phyloP scores from a whole-genome alignment of 2,113 vertebrate species.

The Sceloporus tristichus region DNA sequence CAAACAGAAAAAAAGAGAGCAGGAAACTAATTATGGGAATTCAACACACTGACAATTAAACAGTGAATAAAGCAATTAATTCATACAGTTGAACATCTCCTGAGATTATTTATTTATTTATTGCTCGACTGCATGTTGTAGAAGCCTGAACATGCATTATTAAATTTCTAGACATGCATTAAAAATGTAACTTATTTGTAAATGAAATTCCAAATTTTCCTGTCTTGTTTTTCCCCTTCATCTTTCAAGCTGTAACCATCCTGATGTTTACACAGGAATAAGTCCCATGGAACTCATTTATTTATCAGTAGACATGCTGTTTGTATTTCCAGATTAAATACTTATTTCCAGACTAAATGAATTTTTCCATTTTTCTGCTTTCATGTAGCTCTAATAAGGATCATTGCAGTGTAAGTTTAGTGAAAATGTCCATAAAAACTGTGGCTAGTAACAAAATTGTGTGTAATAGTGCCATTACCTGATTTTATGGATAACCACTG shows the following conservation, averaged over 20 bases:
- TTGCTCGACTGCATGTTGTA: background rate
- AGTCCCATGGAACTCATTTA: background rate
- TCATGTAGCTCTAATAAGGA: background rate
- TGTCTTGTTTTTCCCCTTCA: background rate
- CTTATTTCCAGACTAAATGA: background rate
- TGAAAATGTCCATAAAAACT: background rate
- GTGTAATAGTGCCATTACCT: too few relatives aligned
- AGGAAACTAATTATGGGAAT: background rate
- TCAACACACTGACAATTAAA: background rate
- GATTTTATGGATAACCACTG: too few relatives aligned
- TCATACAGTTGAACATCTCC: background rate
- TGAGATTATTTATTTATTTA: background rate
- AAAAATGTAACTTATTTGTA: background rate
- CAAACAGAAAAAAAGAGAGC: conserved; percentile 2
- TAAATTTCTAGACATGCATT: background rate
- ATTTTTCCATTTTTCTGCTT: conserved; percentile 1
- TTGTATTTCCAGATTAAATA: background rate
- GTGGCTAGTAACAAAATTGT: too few relatives aligned
- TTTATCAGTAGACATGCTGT: background rate
- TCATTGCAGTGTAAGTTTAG: too few relatives aligned
- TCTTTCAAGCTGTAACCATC: background rate
- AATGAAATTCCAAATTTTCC: background rate
- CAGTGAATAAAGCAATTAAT: background rate
- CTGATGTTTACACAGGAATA: background rate
- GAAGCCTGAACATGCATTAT: too few relatives aligned